A percentile compares a stretch with the other conserved stretches of the same genome.
Evolutionary conservation across 2,797 vertebrate genomes (phyloP).

Genomic region (Amblyraja radiata): DNA sequence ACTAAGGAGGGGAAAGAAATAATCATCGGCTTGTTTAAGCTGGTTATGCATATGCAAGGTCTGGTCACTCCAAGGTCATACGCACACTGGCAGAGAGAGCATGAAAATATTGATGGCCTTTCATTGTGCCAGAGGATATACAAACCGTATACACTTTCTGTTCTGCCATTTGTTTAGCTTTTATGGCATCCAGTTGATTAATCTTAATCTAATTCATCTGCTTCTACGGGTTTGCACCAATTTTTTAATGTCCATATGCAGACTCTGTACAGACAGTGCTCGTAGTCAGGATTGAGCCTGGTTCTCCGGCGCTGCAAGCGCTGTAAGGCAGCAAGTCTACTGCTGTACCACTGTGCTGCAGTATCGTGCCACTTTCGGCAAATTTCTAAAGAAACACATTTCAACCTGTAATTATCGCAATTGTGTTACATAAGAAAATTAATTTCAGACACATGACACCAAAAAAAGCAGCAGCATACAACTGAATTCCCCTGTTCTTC

Average conservation of each 20-base stretch:
- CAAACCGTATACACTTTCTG: not conserved
- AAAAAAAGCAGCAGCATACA: no score
- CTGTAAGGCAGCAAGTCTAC: no score
- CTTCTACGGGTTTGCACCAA: not conserved
- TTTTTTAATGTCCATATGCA: no score
- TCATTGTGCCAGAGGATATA: not conserved
- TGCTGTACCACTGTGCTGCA: no score
- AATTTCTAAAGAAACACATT: no score
- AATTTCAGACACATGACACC: no score
- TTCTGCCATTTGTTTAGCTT: not conserved
- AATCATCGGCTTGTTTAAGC: not conserved
- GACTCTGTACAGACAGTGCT: no score
- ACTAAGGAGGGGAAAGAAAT: not conserved
- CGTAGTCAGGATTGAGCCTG: no score
- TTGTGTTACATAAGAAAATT: no score
- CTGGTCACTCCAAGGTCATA: not conserved
- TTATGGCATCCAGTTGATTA: not conserved
- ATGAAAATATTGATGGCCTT: not conserved
- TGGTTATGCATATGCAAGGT: not conserved
- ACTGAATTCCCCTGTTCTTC: not conserved
- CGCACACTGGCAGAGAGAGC: not conserved
- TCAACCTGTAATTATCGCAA: no score
- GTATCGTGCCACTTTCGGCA: no score
- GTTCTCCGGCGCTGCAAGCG: no score
- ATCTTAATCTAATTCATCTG: not conserved